Conservation (phyloP, 2,888 invertebrate genomes). For the Scaptomyza polygonia region DNA sequence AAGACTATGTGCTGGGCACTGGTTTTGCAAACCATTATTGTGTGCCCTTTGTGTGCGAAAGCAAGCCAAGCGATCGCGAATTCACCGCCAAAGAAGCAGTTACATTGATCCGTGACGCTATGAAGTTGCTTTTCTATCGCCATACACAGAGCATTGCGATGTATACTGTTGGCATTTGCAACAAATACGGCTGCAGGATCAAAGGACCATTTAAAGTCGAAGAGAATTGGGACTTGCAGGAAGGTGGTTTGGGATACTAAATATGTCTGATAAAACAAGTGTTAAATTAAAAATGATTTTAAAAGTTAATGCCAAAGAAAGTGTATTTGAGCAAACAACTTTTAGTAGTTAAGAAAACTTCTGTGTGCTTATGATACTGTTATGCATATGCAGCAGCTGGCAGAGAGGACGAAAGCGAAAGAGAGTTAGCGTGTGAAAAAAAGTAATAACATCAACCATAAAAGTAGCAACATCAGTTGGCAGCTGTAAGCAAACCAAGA, state of each 20-base stretch:
- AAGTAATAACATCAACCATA: conserved; percentile 76
- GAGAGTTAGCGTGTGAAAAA: conserved; percentile 34
- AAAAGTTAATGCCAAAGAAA: background rate
- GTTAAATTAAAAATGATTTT: background rate
- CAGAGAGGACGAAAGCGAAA: conserved; percentile 14
- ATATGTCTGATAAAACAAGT: background rate
- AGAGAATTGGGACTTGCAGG: conserved; percentile 1
- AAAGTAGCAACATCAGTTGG: conserved; percentile 77
- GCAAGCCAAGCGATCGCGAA: background rate
- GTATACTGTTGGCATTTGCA: background rate
- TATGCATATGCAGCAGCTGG: conserved; percentile 49
- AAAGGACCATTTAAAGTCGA: conserved; percentile 6
- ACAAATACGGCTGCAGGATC: background rate
- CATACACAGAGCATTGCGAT: background rate
- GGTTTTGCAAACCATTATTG: background rate
- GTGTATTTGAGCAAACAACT: conserved; percentile 10
- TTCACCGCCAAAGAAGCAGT: conserved; percentile 1
- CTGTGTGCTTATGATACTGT: conserved; percentile 39
- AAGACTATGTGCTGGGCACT: conserved; percentile 8
- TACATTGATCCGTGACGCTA: background rate
- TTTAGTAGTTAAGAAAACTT: background rate
- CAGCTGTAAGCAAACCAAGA: conserved; percentile 67
- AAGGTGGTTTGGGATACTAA: background rate
- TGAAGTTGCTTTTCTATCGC: conserved; percentile 6
- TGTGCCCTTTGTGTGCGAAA: conserved; percentile 1